A percentile compares a stretch with the other conserved stretches of the same genome.
Conservation (phyloP, 2,888 invertebrate genomes). For the Macaria liturata region DNA sequence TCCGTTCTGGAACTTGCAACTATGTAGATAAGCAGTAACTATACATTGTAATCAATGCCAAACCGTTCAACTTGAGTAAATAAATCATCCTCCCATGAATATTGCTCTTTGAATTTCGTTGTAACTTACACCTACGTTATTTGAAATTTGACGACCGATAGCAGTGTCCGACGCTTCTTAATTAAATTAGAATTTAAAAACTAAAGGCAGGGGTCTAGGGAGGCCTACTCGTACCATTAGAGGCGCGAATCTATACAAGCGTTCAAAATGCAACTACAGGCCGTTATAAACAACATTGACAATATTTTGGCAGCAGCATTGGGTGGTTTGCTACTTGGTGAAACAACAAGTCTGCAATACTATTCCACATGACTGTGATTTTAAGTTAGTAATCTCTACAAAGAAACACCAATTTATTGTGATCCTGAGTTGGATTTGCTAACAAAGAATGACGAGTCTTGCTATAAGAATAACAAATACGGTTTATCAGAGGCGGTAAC, state of each 20-base stretch:
- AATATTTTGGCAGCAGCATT: constrained; percentile 37
- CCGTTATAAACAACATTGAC: constrained; percentile 25
- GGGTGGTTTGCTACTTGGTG: constrained; percentile 11
- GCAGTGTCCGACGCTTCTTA: constrained; percentile 1
- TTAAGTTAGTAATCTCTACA: not conserved
- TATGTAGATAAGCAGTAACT: no score
- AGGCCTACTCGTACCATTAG: no score
- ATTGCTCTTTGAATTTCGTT: constrained; percentile 11
- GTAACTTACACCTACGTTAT: constrained; percentile 16
- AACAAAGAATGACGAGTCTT: no score
- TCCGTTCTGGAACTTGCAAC: no score
- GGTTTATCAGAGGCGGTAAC: no score
- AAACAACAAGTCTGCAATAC: constrained; percentile 13
- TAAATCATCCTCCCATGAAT: no score
- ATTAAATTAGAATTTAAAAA: constrained; percentile 11
- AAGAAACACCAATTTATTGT: no score
- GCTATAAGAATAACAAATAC: constrained; percentile 11
- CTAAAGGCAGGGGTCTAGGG: constrained; percentile 24
- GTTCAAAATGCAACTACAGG: constrained; percentile 25
- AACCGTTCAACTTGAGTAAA: no score
- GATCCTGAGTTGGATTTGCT: no score
- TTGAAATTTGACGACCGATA: constrained; percentile 11
- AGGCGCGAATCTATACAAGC: constrained; percentile 16
- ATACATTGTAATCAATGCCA: no score
- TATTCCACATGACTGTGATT: constrained; percentile 1